These are phyloP conservation scores for Trachymyrmex cornetzi DNA, from an alignment of 1,140 invertebrate species.

Conservation along the genomic window DNA sequence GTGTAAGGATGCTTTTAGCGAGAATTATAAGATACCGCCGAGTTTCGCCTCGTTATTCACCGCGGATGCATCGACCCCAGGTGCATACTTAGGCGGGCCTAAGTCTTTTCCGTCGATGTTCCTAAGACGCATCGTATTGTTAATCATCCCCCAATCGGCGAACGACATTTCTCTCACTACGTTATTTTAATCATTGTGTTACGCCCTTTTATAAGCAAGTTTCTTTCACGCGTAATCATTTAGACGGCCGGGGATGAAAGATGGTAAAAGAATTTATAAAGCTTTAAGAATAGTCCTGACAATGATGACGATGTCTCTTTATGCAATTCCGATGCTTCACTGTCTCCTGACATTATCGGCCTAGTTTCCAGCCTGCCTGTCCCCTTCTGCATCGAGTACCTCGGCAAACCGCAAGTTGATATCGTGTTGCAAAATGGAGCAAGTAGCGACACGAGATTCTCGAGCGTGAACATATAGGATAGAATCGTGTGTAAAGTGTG, in stretches of 20 bases:
- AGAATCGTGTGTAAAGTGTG: constrained; percentile 24
- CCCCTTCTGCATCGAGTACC: constrained; percentile 42
- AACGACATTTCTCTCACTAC: not conserved
- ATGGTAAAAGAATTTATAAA: not conserved
- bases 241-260: not conserved
- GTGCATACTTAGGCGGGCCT: constrained; percentile 27
- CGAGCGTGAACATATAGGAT: constrained; percentile 24
- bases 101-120: not conserved
- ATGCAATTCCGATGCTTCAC: constrained; percentile 14
- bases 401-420: constrained; percentile 49
- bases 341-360: constrained; percentile 55
- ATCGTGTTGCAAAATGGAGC: constrained; percentile 54
- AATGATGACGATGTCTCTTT: constrained; percentile 41
- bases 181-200: not conserved
- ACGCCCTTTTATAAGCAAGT: not conserved
- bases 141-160: not conserved
- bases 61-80: constrained; percentile 24
- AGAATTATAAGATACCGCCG: constrained; percentile 31
- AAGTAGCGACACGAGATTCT: constrained; percentile 59
- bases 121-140: not conserved
- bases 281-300: constrained; percentile 15
- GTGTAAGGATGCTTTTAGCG: constrained; percentile 39
- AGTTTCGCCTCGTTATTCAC: constrained; percentile 36
- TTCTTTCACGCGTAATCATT: not conserved
- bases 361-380: constrained; percentile 51